These are phyloP conservation scores for Baronia brevicornis DNA, from an alignment of 2,888 invertebrate species.

Conservation along the genomic window DNA sequence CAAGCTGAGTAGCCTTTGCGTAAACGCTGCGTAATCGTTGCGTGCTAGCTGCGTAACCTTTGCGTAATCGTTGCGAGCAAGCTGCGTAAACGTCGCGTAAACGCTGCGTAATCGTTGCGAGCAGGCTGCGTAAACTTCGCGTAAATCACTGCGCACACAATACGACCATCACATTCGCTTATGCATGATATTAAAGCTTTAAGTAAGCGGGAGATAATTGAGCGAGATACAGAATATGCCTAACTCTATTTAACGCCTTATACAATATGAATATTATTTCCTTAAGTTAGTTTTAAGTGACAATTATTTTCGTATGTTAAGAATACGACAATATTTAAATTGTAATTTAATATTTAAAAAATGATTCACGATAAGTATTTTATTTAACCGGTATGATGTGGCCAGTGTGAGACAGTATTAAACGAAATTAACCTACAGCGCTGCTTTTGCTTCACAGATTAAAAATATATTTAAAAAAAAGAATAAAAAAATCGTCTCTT, in stretches of 20 bases:
- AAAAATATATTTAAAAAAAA: constrained; percentile 28
- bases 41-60: not conserved
- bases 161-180: constrained; percentile 14
- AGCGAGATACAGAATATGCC: constrained; percentile 1
- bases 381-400: constrained; percentile 22
- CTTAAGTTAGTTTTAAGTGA: constrained; percentile 5
- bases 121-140: too few species aligned
- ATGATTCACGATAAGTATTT: constrained; percentile 3
- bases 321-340: too few species aligned
- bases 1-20: too few species aligned
- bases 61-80: constrained; percentile 8
- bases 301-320: too few species aligned
- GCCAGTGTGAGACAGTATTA: constrained; percentile 30
- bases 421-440: constrained; percentile 33
- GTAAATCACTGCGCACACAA: too few species aligned
- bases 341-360: constrained; percentile 5
- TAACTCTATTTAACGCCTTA: constrained; percentile 1
- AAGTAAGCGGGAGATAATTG: not conserved
- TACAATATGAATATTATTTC: not conserved
- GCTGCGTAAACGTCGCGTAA: constrained; percentile 12
- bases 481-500: constrained; percentile 51
- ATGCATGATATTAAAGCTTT: constrained; percentile 12
- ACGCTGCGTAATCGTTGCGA: too few species aligned
- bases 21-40: constrained; percentile 1
- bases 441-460: constrained; percentile 42